Conservation (phyloP, 2,113 vertebrate species). For the Pluvianellus socialis region DNA sequence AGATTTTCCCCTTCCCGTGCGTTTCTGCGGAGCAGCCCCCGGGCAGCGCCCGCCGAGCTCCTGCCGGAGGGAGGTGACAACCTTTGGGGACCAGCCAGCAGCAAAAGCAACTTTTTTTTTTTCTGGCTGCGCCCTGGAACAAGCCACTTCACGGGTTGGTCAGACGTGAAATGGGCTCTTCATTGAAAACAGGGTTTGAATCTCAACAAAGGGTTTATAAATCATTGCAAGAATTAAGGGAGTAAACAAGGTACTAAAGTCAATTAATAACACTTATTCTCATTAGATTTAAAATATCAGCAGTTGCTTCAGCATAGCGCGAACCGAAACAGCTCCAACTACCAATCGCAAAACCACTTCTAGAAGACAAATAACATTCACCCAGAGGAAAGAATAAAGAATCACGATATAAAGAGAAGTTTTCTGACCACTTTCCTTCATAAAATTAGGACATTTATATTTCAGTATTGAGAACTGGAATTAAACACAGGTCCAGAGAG, state of each 20-base stretch:
- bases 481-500: neutral
- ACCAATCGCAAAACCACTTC: neutral
- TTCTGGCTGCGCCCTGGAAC: neutral
- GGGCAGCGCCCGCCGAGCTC: neutral
- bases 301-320: neutral
- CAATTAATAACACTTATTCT: neutral
- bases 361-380: neutral
- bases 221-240: neutral
- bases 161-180: neutral
- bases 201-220: neutral
- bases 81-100: neutral
- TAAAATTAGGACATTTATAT: neutral
- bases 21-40: neutral
- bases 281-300: neutral
- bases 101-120: neutral
- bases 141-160: neutral
- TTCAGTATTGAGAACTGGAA: neutral
- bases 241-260: neutral
- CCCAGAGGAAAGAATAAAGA: neutral
- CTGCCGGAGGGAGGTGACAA: accelerated
- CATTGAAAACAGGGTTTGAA: conserved; percentile 20
- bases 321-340: neutral
- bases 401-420: neutral
- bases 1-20: neutral
- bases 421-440: neutral